A percentile compares a stretch with the other conserved stretches of the same genome.
Conservation (phyloP, 2,797 vertebrate species). For the Lithobates sylvaticus region DNA sequence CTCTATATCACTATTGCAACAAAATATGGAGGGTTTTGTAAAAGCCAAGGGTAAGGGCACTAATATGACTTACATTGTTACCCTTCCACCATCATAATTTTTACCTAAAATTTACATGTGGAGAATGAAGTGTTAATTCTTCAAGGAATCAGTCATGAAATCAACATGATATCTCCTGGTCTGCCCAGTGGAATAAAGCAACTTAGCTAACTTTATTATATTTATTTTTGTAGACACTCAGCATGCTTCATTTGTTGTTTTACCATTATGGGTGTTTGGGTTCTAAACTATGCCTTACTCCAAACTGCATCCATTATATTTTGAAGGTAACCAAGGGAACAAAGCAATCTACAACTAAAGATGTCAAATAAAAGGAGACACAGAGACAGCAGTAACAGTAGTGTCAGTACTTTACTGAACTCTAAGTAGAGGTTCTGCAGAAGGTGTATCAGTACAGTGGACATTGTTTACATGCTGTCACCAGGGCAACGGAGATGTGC, state of each 20-base stretch:
- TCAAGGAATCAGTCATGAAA: too few species aligned
- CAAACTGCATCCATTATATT: not conserved
- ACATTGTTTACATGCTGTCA: not conserved
- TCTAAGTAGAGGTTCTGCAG: not conserved
- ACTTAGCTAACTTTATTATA: not conserved
- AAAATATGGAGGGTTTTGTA: too few species aligned
- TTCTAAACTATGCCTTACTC: not conserved
- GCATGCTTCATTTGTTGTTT: not conserved
- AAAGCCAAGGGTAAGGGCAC: too few species aligned
- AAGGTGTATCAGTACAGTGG: not conserved
- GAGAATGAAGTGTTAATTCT: too few species aligned
- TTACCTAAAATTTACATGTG: too few species aligned
- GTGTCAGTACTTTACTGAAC: not conserved
- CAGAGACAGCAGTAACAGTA: not conserved
- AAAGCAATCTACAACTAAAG: not conserved
- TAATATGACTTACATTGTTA: too few species aligned
- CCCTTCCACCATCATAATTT: too few species aligned
- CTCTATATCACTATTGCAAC: too few species aligned
- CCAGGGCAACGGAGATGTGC: not conserved
- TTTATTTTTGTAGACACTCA: not conserved
- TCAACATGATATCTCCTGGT: too few species aligned
- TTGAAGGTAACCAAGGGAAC: conserved; percentile 26
- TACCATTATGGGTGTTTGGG: not conserved
- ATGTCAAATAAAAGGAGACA: not conserved
- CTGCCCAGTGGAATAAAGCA: too few species aligned